Evolutionary conservation across 2,888 invertebrate species (phyloP).

Genomic region (Altica lythri): DNA sequence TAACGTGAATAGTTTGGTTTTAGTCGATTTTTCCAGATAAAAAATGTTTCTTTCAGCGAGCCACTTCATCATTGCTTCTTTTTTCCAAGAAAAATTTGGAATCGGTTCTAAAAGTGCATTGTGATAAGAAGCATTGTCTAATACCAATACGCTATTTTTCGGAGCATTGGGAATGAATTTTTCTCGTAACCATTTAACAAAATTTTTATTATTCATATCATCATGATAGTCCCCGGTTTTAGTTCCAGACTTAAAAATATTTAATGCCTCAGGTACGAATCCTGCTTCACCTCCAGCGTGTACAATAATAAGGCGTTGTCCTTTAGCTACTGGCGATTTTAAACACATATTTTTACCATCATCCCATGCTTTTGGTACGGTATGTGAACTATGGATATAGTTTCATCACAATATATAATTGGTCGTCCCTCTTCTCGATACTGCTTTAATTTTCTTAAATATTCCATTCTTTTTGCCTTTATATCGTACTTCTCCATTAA

Average conservation of each 20-base stretch:
- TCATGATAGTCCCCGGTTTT: conserved; percentile 27
- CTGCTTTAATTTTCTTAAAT: conserved; percentile 12
- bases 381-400: conserved; percentile 46
- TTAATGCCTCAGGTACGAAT: conserved; percentile 23
- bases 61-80: conserved; percentile 3
- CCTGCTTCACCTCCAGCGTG: conserved; percentile 27
- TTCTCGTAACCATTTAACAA: conserved; percentile 25
- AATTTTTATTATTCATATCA: conserved; percentile 27
- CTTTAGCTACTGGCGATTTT: conserved; percentile 39
- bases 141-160: background rate
- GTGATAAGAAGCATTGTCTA: background rate
- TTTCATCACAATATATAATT: conserved; percentile 34
- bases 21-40: no score
- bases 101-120: background rate
- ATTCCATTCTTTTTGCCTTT: conserved; percentile 6
- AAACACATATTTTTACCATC: conserved; percentile 25
- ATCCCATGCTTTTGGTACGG: conserved; percentile 37
- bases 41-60: no score
- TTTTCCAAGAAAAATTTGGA: conserved; percentile 7
- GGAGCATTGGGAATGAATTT: conserved; percentile 26
- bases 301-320: conserved; percentile 30
- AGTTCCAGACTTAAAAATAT: conserved; percentile 4
- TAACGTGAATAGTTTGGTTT: no score
- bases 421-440: conserved; percentile 22
- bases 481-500: conserved; percentile 4